Evolutionary conservation across 2,888 invertebrate genomes (phyloP), one percentile per base, ranked within the genome.

Genomic region (Nebria salina): DNA sequence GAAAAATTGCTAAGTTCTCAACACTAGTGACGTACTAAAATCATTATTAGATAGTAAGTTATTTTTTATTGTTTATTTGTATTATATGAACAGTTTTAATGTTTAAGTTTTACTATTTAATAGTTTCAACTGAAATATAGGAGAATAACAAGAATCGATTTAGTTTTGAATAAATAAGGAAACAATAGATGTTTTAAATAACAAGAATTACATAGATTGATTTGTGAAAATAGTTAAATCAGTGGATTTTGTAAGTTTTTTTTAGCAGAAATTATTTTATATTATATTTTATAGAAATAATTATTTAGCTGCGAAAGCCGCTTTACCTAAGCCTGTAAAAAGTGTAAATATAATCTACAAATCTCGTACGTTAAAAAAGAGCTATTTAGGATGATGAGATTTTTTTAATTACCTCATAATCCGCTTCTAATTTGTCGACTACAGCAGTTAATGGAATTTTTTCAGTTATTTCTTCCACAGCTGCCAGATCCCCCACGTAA

Each of bases 1-100:
- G 94, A 89, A 99, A 96, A 86, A 96, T 93, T 84, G 95, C 94
- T 84, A 94, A 91, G 0, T 94, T 92, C 0, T 94, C 97, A 83
- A 95, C 93, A 88, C 98, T 98, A 34, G 97, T 96, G 20, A 99
- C 90, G 87, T 97, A 98, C 95, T 98, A 89, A 83, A 90, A 90
- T 83, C 86, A 84, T 70, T 43, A 34, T 7, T 26, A 54, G 26
- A 83, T 65, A 41, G 11, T 25, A 43, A 74, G 73, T 54, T 20
- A 42, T 42, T 43, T 34, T 34, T 41, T 74, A 11, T 13, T 1
- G 66, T 9, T 42, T 74, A 75, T 64, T 25, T 20, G 5, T 34
- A 42, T n/a, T 75, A 64, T 9, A 13, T 4, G n/a, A 65, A 6
- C 15, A n/a, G 65, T 65, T 65, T 65, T 65, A 65, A 11, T 54